Percentiles rank a stretch among this genome's conserved stretches.
phyloP scores from a whole-genome alignment of 2,113 vertebrate genomes.

The Capreolus pygargus region DNA sequence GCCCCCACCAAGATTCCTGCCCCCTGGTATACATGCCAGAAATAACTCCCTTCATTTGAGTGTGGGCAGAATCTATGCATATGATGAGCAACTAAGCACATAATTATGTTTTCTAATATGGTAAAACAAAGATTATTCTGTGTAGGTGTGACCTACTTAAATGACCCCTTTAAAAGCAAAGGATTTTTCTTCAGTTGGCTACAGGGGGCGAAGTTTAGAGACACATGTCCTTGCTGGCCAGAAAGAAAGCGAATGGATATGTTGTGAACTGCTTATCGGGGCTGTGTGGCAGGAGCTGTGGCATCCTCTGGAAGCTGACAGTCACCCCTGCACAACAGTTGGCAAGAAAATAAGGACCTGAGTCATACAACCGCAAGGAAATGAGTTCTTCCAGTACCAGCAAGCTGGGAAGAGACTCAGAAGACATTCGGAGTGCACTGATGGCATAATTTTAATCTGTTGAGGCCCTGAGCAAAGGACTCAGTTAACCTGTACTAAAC shows the following conservation, averaged over 20 bases:
- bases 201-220: background rate
- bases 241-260: background rate
- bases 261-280: background rate
- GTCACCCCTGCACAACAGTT: background rate
- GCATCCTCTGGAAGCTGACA: background rate
- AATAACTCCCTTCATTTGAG: background rate
- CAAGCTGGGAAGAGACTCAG: background rate
- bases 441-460: background rate
- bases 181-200: background rate
- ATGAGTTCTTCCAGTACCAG: background rate
- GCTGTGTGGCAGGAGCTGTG: background rate
- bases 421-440: background rate
- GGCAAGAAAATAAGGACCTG: background rate
- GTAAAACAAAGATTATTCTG: background rate
- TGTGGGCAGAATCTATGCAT: background rate
- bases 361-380: background rate
- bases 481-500: background rate
- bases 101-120: background rate
- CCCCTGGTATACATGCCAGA: background rate
- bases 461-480: background rate
- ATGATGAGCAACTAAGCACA: background rate
- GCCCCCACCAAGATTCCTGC: background rate
- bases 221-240: background rate
- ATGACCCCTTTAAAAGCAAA: background rate
- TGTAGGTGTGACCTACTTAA: background rate